Base-by-base conservation (phyloP, 2,113 vertebrate species). In the Montifringilla adamsi region DNA sequence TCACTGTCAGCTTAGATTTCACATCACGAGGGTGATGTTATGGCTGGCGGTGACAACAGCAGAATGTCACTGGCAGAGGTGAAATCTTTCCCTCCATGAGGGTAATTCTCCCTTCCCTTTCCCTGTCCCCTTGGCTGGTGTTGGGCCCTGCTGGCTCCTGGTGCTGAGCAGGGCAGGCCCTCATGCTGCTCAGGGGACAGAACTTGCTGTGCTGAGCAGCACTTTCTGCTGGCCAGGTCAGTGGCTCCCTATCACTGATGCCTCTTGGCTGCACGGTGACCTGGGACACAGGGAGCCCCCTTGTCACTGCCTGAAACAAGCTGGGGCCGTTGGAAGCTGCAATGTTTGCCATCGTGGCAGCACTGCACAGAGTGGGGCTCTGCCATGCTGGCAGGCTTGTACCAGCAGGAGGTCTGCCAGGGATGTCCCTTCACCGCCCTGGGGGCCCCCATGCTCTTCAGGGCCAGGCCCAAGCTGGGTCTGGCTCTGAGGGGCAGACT, bases 1-100 rank as follows among this genome's bases (percentile, higher is more conserved):
- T 84, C 78, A 7, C 89, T 91, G 94, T 94, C 91, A 94, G 31
- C 55, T 95, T 64, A 8, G 62, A 95, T 94, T 95, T 87, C 69
- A 33, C 53, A 50, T 81, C 35, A 24, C 19, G 60, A 62, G 59
- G 37, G 19, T 88, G 93, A 90, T 87, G 69, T 43, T 89, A 27
- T 70, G 89, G 68, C 87, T 85, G 56, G 60, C 1, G 0, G 87
- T 85, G 82, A 87, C 68, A 94, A 30, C 41, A 82, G 44, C 84
- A 93, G 89, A 92, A 89, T 62, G 78, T 87, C 84, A 91, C 70
- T 73, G 86, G 81, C 52, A 66, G 83, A 91, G 78, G 93, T 95
- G 93, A 95, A 85, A 78, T 67, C n/a, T 49, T 83, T 49, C 63
- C 37, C 43, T 66, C 46, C 0, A 0, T 35, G 62, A 87, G 53